These are phyloP conservation scores for Trichogramma dendrolimi DNA, from an alignment of 2,888 invertebrate species.

Conservation along the genomic window DNA sequence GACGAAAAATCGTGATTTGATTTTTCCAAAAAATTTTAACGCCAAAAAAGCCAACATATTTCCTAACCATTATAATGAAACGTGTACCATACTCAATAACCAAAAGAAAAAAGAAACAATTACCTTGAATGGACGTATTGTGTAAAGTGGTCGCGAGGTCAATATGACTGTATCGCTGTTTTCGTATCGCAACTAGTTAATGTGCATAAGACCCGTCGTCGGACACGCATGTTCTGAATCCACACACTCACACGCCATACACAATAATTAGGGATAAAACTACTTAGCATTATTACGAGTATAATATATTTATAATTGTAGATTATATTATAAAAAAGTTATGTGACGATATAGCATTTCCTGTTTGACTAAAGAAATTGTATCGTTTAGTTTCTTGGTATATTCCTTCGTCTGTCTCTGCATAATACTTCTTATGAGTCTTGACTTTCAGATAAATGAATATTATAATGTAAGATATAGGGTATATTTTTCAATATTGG, in stretches of 20 bases:
- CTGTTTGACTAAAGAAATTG: conserved; percentile 32
- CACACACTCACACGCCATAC: conserved; percentile 23
- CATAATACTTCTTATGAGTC: background rate
- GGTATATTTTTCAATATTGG: conserved; percentile 26
- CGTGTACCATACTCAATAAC: no score
- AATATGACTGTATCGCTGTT: no score
- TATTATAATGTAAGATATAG: conserved; percentile 10
- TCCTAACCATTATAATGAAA: no score
- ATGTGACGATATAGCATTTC: conserved; percentile 32
- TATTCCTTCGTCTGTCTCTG: conserved; percentile 24
- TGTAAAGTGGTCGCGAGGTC: no score
- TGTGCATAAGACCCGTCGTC: no score
- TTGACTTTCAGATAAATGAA: background rate
- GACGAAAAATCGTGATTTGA: no score
- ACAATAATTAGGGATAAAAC: conserved; percentile 42
- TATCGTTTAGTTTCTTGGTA: conserved; percentile 23
- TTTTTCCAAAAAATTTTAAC: no score
- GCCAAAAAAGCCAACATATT: no score
- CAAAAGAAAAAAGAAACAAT: no score
- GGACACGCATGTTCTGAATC: no score
- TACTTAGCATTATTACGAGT: conserved; percentile 35
- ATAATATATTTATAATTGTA: conserved; percentile 38
- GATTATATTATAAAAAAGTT: conserved; percentile 33
- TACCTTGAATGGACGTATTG: no score
- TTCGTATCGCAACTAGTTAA: no score